Base-by-base conservation (phyloP, 92 coral and sea anemone genomes). In the Nematostella vectensis region DNA sequence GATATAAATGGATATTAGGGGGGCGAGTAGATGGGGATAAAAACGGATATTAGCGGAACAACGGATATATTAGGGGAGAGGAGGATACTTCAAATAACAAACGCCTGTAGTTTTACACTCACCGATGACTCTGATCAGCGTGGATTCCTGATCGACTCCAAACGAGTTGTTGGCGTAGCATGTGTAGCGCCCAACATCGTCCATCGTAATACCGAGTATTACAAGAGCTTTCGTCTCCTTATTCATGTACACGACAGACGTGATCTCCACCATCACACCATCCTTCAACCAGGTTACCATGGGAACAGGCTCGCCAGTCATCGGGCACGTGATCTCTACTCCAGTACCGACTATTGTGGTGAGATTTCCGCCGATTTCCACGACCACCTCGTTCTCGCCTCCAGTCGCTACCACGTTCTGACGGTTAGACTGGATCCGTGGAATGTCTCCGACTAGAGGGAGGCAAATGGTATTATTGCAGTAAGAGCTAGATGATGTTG, bases 281-380 rank as follows among this genome's bases (percentile, higher is more conserved):
- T 81, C 81, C 26, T 59, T 62, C 43, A 73, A 1, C 97, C 97
- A 89, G 29, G 79, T 70, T 51, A 81, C 49, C 12, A 69, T 38
- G 4, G 97, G 91, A 40, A 50, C 68, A 8, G 97, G 97, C 1
- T 68, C 62, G 20, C 89, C 95, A 22, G 64, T 76, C 25, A 68
- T 79, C 29, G 69, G 58, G 49, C 97, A 89, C 16, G 24, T 16
- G 9, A 89, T 77, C 31, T 67, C 75, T 6, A 89, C 76, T n/a
- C 59, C 79, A 3, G 84, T 89, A 2, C 97, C 97, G 1, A 83
- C 83, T 13, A 89, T 72, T 11, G 97, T 85, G 0, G 95, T 89
- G 43, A 89, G 11, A 61, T 85, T 79, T 27, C 82, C 97, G 10
- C 97, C 97, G 11, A 71, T 59, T 27, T 19, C 74, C 29, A 85